Base-by-base conservation (phyloP, 2,113 vertebrate species). In the Oreochromis tanganicae region DNA sequence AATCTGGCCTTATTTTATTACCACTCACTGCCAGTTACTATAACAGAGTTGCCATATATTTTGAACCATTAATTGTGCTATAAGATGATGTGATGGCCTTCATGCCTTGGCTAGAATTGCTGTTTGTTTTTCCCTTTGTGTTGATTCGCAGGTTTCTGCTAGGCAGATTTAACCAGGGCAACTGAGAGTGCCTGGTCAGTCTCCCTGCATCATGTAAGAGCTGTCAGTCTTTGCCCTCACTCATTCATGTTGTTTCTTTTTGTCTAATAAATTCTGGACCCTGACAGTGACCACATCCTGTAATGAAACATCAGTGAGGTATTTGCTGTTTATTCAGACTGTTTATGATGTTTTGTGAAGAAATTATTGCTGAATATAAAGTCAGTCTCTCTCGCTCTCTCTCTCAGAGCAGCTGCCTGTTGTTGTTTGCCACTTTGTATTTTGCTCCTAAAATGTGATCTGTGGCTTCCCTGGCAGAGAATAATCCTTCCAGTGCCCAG, bases 151-250 rank as follows among this genome's bases (percentile, higher is more conserved):
- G 38, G 21, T 73, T 46, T 21, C 24, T 27, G 66, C n/a, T 16
- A 24, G 68, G 14, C 0, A 0, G 13, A 2, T 46, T 0, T 48
- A 29, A 75, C 0, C 24, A 75, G 19, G 10, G 19, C 16, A 41
- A 4, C 32, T 36, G 32, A 63, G 38, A 13, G n/a, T 5, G 36
- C 21, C 68, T 46, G 38, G 5, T 8, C 68, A 73, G 8, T 46
- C 68, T 14, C 17, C 24, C 9, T 19, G 21, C 21, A 11, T 27
- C 41, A 29, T 75, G 43, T 48, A 29, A 17, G n/a, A 75, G 41
- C 68, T 29, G 68, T 7, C 41, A 19, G 41, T 17, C 24, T 73
- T 0, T 48, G 41, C 21, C 21, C 21, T 41, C 21, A 8, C 36
- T 41, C 36, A 13, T 43, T 46, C 8, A 36, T 66, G 61, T 29